phyloP scores from a whole-genome alignment of 1,140 invertebrate species.

The Doryteuthis pealeii region DNA sequence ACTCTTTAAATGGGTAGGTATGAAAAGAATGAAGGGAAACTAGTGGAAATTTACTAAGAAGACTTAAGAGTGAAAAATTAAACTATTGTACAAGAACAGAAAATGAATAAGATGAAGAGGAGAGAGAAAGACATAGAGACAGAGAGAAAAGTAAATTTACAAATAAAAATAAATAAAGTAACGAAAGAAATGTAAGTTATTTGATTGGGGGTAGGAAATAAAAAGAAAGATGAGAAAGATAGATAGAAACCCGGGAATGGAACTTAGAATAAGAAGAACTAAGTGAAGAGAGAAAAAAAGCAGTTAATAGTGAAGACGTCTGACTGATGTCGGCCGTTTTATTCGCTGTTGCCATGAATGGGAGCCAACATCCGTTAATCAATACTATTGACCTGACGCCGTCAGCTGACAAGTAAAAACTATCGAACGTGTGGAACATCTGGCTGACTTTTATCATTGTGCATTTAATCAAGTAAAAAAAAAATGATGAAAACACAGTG shows the following conservation, averaged over 20 bases:
- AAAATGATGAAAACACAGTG: too few species aligned
- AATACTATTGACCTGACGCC: slow-evolving; percentile 12
- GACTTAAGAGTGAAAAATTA: too few species aligned
- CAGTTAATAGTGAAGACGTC: too few species aligned
- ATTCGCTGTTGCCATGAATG: too few species aligned
- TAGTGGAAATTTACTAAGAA: too few species aligned
- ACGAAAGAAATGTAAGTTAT: background rate
- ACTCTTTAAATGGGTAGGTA: background rate
- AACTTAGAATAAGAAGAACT: background rate
- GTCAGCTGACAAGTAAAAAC: slow-evolving; percentile 21
- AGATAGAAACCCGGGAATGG: background rate
- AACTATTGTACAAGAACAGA: background rate
- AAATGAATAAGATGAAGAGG: background rate
- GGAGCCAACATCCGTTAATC: background rate
- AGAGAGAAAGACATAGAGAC: background rate
- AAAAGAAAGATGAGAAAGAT: background rate
- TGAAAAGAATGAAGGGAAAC: background rate
- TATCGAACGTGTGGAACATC: slow-evolving; percentile 14
- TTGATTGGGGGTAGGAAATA: background rate
- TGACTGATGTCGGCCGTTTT: too few species aligned
- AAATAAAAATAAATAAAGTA: background rate
- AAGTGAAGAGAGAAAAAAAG: background rate
- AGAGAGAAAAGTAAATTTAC: background rate
- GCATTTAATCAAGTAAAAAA: slow-evolving; percentile 3
- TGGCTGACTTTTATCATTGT: background rate